Evolutionary conservation across 2,888 invertebrate species (phyloP).

Genomic region (Perizoma affinitatum): DNA sequence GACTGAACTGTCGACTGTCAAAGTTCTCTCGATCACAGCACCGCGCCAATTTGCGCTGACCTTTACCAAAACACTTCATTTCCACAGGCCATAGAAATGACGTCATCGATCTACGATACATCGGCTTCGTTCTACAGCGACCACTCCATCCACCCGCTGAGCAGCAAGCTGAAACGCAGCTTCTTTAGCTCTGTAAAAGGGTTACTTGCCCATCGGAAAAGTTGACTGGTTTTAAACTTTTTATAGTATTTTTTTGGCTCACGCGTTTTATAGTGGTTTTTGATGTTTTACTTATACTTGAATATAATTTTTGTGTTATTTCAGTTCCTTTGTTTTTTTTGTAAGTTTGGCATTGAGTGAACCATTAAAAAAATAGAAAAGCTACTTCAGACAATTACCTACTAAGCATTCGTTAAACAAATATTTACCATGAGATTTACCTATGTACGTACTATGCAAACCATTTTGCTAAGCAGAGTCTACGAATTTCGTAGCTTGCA

Average conservation of each 20-base stretch:
- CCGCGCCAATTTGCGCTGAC: too few relatives aligned
- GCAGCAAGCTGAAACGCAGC: constrained; percentile 62
- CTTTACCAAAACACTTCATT: constrained; percentile 2
- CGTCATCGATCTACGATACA: constrained; percentile 72
- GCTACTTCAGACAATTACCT: too few relatives aligned
- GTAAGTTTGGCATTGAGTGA: too few relatives aligned
- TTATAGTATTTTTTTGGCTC: constrained; percentile 1
- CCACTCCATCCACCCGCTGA: constrained; percentile 59
- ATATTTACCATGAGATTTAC: too few relatives aligned
- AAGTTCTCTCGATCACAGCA: too few relatives aligned
- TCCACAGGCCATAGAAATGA: constrained; percentile 65
- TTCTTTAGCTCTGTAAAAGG: constrained; percentile 69
- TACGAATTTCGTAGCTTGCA: too few relatives aligned
- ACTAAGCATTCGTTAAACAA: too few relatives aligned
- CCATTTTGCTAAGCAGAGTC: too few relatives aligned
- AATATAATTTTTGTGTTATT: not conserved
- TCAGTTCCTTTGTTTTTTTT: too few relatives aligned
- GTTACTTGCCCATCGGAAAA: constrained; percentile 58
- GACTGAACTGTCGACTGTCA: too few relatives aligned
- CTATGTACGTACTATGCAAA: too few relatives aligned
- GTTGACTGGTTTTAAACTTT: constrained; percentile 38
- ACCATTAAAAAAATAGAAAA: too few relatives aligned
- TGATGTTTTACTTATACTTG: constrained; percentile 9
- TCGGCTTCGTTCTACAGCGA: constrained; percentile 72
- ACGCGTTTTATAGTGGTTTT: constrained; percentile 17